A percentile compares a stretch with the other conserved stretches of the same genome.
Conservation (phyloP, 2,797 vertebrate genomes). For the Hemitrygon akajei region DNA sequence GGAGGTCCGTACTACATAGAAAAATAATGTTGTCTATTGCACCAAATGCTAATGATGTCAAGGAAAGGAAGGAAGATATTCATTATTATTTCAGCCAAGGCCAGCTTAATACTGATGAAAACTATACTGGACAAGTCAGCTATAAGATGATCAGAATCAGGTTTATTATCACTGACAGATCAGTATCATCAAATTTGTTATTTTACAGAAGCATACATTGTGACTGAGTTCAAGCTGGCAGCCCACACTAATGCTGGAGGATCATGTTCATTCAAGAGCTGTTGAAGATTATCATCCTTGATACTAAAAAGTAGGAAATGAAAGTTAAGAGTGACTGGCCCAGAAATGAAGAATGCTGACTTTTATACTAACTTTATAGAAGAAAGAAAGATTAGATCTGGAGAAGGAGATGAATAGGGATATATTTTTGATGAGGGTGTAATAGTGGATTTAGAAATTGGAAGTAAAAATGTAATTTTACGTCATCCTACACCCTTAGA, state of each 20-base stretch:
- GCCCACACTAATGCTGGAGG: too few relatives aligned
- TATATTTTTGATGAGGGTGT: background rate
- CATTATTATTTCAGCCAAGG: background rate
- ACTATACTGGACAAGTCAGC: background rate
- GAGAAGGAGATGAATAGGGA: background rate
- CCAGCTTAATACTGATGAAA: background rate
- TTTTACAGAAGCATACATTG: too few relatives aligned
- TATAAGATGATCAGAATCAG: too few relatives aligned
- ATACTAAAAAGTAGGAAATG: too few relatives aligned
- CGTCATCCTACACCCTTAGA: background rate
- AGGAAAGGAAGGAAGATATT: background rate
- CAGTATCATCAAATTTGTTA: too few relatives aligned
- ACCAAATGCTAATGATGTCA: background rate
- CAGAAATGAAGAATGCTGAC: background rate
- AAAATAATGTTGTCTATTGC: background rate
- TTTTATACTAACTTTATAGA: background rate
- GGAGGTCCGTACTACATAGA: background rate
- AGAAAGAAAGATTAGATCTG: background rate
- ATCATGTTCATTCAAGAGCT: too few relatives aligned
- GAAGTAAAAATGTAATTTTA: background rate
- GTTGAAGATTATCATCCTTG: too few relatives aligned
- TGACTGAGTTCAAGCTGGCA: too few relatives aligned
- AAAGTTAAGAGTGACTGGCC: background rate
- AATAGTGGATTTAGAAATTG: background rate
- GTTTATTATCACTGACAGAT: too few relatives aligned